These are phyloP conservation scores for Pseudomyrmex sp. DNA, from an alignment of 1,140 invertebrate genomes.

Conservation along the genomic window DNA sequence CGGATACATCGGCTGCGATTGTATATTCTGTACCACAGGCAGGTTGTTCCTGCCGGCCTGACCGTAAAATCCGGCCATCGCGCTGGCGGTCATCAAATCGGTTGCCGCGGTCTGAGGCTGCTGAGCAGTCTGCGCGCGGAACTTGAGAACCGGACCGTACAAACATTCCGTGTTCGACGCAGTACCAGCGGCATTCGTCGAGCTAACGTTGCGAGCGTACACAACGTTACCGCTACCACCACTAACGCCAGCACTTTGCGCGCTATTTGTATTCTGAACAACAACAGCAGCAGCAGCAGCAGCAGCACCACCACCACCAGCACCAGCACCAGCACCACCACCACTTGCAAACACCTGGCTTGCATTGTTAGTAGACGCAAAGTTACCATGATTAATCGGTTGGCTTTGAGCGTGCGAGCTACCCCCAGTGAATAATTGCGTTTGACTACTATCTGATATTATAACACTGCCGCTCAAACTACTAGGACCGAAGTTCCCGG, in stretches of 20 bases:
- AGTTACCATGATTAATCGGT: conserved; percentile 53
- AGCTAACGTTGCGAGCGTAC: conserved; percentile 64
- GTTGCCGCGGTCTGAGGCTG: conserved; percentile 50
- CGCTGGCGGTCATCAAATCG: conserved; percentile 66
- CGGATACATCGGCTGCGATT: conserved; percentile 71
- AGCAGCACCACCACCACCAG: neutral
- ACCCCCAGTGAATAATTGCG: conserved; percentile 37
- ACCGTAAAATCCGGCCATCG: conserved; percentile 60
- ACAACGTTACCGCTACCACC: neutral
- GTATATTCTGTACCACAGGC: conserved; percentile 67
- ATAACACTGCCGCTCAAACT: conserved; percentile 70
- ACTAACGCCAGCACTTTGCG: conserved; percentile 43
- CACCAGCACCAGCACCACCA: conserved; percentile 36
- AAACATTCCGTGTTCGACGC: conserved; percentile 75
- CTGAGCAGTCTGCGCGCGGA: conserved; percentile 77
- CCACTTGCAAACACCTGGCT: conserved; percentile 49
- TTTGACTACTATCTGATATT: conserved; percentile 46
- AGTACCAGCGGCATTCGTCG: conserved; percentile 50
- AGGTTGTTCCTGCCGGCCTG: conserved; percentile 71
- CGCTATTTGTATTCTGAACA: conserved; percentile 40
- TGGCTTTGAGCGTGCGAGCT: conserved; percentile 62
- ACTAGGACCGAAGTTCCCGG: conserved; percentile 75
- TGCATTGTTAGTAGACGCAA: conserved; percentile 33
- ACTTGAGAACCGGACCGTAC: conserved; percentile 83
- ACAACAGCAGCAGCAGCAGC: neutral